Evolutionary conservation across 2,888 invertebrate species (phyloP).

Genomic region (Hylaea fasciaria): DNA sequence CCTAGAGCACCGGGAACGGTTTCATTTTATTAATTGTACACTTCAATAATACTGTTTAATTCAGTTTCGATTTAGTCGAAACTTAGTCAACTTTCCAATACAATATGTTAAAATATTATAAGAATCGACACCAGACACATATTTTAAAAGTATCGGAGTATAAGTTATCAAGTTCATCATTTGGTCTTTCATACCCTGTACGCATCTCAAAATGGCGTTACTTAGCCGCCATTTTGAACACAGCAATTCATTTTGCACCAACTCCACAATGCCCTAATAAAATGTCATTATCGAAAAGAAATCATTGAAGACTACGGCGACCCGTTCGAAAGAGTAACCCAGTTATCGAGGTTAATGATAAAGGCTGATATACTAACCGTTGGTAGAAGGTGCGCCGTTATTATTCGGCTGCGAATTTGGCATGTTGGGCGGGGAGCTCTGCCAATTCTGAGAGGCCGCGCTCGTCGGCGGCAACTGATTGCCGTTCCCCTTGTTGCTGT

Average conservation of each 20-base stretch:
- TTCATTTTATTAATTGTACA: not conserved
- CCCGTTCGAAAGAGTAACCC: not conserved
- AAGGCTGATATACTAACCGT: slow-evolving; percentile 56
- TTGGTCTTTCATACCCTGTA: too few species aligned
- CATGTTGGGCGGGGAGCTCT: slow-evolving; percentile 76
- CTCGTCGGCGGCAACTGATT: slow-evolving; percentile 78
- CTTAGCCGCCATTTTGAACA: not conserved
- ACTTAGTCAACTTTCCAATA: too few species aligned
- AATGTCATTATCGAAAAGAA: too few species aligned
- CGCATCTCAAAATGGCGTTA: not conserved
- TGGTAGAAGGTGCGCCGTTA: slow-evolving; percentile 76
- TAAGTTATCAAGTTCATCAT: too few species aligned
- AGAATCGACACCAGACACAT: too few species aligned
- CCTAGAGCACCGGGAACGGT: slow-evolving; percentile 51
- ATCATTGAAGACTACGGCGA: too few species aligned
- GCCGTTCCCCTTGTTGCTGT: slow-evolving; percentile 79
- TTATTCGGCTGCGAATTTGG: slow-evolving; percentile 80
- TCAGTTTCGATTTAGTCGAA: too few species aligned
- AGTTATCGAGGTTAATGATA: not conserved
- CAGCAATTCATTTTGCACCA: not conserved
- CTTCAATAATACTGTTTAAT: too few species aligned
- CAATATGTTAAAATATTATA: too few species aligned
- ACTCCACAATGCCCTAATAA: too few species aligned
- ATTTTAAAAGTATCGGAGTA: too few species aligned
- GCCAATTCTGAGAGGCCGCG: slow-evolving; percentile 76